phyloP scores from a whole-genome alignment of 2,888 invertebrate genomes.

The Cyaniris semiargus region DNA sequence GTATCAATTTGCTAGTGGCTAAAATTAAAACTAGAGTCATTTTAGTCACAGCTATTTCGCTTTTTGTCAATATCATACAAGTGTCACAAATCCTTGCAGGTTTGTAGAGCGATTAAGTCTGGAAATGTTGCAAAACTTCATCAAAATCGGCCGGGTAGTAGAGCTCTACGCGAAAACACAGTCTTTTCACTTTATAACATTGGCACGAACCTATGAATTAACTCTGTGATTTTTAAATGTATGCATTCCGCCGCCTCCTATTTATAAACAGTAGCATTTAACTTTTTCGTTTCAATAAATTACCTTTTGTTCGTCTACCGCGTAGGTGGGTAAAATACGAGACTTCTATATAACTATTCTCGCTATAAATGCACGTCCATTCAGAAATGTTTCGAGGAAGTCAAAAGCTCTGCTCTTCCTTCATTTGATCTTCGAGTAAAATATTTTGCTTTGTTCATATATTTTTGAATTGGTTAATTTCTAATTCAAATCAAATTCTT shows the following conservation, averaged over 20 bases:
- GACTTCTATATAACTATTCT: not conserved
- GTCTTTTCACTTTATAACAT: not conserved
- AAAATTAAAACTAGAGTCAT: not conserved
- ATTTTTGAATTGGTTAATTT: too few species aligned
- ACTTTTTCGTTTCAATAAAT: slow-evolving; percentile 15
- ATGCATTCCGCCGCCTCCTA: not conserved
- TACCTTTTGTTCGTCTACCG: not conserved
- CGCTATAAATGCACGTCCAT: not conserved
- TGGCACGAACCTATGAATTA: too few species aligned
- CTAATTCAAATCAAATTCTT: too few species aligned
- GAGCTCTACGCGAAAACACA: not conserved
- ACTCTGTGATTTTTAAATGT: not conserved
- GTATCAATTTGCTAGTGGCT: not conserved
- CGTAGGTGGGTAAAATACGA: slow-evolving; percentile 15
- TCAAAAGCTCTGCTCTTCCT: not conserved
- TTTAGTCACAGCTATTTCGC: not conserved
- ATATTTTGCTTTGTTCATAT: not conserved
- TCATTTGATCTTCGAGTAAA: not conserved
- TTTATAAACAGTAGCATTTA: slow-evolving; percentile 13
- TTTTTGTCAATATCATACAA: too few species aligned
- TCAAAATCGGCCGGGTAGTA: not conserved
- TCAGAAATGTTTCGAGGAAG: not conserved
- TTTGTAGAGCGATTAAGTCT: not conserved
- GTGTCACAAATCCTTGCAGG: not conserved
- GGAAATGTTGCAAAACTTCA: not conserved